Percentiles rank a stretch among this genome's conserved stretches.
phyloP scores from a whole-genome alignment of 2,797 vertebrate genomes.

The Odontamblyopus rebecca region DNA sequence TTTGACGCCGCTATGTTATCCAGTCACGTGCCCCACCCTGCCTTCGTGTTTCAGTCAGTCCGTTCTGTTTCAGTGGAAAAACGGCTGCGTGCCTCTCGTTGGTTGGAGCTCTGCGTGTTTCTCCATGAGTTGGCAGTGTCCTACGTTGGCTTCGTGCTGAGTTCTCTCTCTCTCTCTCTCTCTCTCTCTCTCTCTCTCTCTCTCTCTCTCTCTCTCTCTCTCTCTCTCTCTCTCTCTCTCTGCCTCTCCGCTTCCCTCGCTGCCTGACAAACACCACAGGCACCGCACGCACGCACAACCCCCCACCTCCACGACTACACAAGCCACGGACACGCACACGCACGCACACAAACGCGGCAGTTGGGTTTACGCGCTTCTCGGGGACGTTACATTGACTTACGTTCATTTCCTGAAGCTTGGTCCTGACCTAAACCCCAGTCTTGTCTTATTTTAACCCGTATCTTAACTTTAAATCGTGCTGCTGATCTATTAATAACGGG shows the following conservation, averaged over 20 bases:
- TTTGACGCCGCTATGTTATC: not conserved
- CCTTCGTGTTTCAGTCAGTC: not conserved
- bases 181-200: slow-evolving; percentile 53
- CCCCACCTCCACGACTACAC: slow-evolving; percentile 16
- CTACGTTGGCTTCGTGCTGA: slow-evolving; percentile 74
- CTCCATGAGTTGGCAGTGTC: slow-evolving; percentile 77
- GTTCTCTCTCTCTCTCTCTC: slow-evolving; percentile 60
- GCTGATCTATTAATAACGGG: too few relatives aligned
- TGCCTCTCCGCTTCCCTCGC: slow-evolving; percentile 55
- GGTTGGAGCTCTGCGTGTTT: slow-evolving; percentile 72
- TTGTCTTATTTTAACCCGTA: too few relatives aligned
- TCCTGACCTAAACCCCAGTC: too few relatives aligned
- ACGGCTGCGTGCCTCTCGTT: slow-evolving; percentile 66
- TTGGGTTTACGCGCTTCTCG: too few relatives aligned
- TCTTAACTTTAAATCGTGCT: too few relatives aligned
- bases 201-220: slow-evolving; percentile 27
- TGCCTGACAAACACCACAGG: slow-evolving; percentile 70
- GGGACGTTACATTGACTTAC: too few relatives aligned
- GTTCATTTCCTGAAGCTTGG: too few relatives aligned
- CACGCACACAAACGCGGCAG: not conserved
- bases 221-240: slow-evolving; percentile 52
- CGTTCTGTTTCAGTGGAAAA: slow-evolving; percentile 25
- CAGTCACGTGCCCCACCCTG: not conserved
- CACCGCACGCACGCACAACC: slow-evolving; percentile 20
- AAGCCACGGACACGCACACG: not conserved